Evolutionary conservation across 2,888 invertebrate genomes (phyloP).

Genomic region (Gerosis bhagava): DNA sequence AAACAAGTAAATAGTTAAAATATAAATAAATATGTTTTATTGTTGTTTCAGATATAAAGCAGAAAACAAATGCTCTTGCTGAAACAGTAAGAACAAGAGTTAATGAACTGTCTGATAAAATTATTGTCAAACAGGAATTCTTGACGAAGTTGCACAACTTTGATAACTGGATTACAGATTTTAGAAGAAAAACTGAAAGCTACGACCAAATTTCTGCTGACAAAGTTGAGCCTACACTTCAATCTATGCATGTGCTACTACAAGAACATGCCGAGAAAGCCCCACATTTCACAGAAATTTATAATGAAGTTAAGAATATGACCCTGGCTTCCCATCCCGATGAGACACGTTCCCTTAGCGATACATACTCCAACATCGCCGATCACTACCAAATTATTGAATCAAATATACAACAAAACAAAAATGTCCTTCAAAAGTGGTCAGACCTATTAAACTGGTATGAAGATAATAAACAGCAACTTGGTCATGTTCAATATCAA

Average conservation of each 20-base stretch:
- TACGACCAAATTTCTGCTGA: constrained; percentile 92
- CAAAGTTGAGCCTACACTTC: constrained; percentile 90
- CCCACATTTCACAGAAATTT: constrained; percentile 89
- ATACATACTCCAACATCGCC: constrained; percentile 89
- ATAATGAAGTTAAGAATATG: constrained; percentile 91
- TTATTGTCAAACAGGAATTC: constrained; percentile 92
- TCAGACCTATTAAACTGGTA: constrained; percentile 91
- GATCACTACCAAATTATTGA: constrained; percentile 90
- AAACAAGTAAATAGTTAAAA: no score
- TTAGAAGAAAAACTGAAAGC: constrained; percentile 87
- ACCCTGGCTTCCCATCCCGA: constrained; percentile 87
- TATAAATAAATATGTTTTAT: no score
- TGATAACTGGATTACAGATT: constrained; percentile 90
- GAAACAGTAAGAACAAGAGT: constrained; percentile 90
- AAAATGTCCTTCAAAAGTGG: constrained; percentile 90
- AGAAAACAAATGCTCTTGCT: constrained; percentile 87
- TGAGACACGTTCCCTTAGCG: constrained; percentile 88
- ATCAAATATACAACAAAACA: constrained; percentile 88
- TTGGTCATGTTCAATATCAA: constrained; percentile 91
- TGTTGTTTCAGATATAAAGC: constrained; percentile 89
- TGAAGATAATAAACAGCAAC: constrained; percentile 89
- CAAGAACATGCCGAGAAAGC: constrained; percentile 94
- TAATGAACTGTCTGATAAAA: constrained; percentile 91
- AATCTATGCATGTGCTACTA: constrained; percentile 89
- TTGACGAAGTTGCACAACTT: constrained; percentile 90